Evolutionary conservation across 2,797 vertebrate species (phyloP).

Genomic region (Argentina silus): DNA sequence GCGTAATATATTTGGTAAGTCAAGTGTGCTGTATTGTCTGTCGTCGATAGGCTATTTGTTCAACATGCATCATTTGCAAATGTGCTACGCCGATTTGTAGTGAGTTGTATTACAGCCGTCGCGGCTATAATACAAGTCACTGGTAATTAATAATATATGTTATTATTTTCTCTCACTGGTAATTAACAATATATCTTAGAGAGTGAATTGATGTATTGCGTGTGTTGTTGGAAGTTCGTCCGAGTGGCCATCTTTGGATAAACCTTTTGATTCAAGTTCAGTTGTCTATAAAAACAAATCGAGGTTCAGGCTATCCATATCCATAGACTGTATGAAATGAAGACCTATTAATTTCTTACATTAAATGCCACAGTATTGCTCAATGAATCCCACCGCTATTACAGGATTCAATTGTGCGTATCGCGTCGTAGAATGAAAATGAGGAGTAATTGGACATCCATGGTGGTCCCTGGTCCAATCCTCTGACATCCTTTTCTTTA

Average conservation of each 20-base stretch:
- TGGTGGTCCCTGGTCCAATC: not conserved
- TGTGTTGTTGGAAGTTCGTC: slow-evolving; percentile 47
- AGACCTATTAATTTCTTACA: too few species aligned
- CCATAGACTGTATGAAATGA: not conserved
- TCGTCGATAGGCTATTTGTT: slow-evolving; percentile 8
- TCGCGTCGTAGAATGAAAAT: not conserved
- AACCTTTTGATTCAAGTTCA: slow-evolving; percentile 36
- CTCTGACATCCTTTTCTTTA: not conserved
- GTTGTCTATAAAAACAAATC: slow-evolving; percentile 13
- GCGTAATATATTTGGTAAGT: slow-evolving; percentile 71
- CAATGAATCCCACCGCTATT: too few species aligned
- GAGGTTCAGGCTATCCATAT: slow-evolving; percentile 1
- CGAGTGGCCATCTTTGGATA: slow-evolving; percentile 71
- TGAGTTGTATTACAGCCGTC: not conserved
- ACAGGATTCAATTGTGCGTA: not conserved
- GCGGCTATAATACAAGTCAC: not conserved
- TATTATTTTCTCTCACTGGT: not conserved
- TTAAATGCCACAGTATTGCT: too few species aligned
- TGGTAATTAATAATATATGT: too few species aligned
- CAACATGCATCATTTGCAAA: not conserved
- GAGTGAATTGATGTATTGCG: not conserved
- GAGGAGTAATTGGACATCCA: not conserved
- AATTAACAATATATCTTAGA: not conserved
- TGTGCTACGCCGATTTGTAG: not conserved
- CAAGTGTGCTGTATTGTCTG: slow-evolving; percentile 37